phyloP scores from a whole-genome alignment of 1,140 invertebrate species.

The Lepeophtheirus salmonis region DNA sequence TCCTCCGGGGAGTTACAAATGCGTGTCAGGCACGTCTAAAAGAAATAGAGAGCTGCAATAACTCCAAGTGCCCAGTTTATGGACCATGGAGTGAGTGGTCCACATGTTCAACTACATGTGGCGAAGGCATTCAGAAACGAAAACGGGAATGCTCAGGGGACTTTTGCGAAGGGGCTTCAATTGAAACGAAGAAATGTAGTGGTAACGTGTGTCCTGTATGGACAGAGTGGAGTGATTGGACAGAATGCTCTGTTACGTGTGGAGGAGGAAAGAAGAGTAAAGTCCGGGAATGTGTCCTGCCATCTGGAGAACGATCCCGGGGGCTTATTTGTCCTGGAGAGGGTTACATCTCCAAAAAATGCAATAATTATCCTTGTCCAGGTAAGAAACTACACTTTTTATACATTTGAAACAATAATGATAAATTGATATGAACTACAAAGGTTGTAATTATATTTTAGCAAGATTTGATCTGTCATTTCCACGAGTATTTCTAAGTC shows the following conservation, averaged over 20 bases:
- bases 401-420: too few species aligned
- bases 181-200: neutral
- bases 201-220: neutral
- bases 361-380: neutral
- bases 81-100: neutral
- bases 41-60: neutral
- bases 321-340: neutral
- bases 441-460: too few species aligned
- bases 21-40: neutral
- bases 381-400: too few species aligned
- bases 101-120: neutral
- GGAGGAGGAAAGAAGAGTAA: conserved; percentile 3
- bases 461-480: too few species aligned
- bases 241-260: conserved; percentile 4
- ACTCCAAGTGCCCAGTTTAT: neutral
- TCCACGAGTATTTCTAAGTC: too few species aligned
- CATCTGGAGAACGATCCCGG: neutral
- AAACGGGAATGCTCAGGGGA: neutral
- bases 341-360: neutral
- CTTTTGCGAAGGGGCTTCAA: neutral
- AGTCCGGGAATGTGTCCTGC: neutral
- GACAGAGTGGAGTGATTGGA: conserved; percentile 13
- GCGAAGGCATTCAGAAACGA: neutral
- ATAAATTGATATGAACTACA: too few species aligned
- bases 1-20: neutral